phyloP scores from a whole-genome alignment of 2,888 invertebrate species.

The Pterostichus niger region DNA sequence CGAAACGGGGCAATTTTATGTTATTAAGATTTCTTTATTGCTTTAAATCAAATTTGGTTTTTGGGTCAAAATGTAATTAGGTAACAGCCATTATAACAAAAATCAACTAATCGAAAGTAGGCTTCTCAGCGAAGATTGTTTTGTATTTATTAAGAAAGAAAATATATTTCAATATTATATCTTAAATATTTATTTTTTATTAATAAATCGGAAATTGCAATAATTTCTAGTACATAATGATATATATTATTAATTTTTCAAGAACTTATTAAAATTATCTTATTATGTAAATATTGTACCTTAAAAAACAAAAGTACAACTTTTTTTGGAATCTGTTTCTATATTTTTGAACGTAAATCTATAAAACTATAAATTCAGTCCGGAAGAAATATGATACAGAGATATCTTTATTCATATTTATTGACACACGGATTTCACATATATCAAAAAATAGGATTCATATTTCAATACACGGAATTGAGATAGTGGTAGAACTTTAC shows the following conservation, averaged over 20 bases:
- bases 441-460: constrained; percentile 33
- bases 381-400: constrained; percentile 38
- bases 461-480: constrained; percentile 21
- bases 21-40: constrained; percentile 60
- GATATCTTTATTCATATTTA: constrained; percentile 54
- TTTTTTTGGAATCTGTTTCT: not conserved
- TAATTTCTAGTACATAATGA: too few species aligned
- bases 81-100: not conserved
- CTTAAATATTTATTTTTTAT: too few species aligned
- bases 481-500: constrained; percentile 25
- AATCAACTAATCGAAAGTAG: constrained; percentile 18
- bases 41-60: constrained; percentile 56
- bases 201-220: too few species aligned
- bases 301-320: too few species aligned
- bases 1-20: constrained; percentile 37
- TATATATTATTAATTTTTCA: too few species aligned
- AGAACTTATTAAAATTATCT: too few species aligned
- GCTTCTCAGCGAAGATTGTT: constrained; percentile 13
- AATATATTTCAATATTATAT: not conserved
- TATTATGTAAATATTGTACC: too few species aligned
- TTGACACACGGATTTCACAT: constrained; percentile 48
- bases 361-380: constrained; percentile 28
- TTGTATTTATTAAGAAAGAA: not conserved
- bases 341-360: not conserved
- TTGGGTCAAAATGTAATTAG: constrained; percentile 1